phyloP scores from a whole-genome alignment of 2,888 invertebrate species.

The Andrena flavipes region DNA sequence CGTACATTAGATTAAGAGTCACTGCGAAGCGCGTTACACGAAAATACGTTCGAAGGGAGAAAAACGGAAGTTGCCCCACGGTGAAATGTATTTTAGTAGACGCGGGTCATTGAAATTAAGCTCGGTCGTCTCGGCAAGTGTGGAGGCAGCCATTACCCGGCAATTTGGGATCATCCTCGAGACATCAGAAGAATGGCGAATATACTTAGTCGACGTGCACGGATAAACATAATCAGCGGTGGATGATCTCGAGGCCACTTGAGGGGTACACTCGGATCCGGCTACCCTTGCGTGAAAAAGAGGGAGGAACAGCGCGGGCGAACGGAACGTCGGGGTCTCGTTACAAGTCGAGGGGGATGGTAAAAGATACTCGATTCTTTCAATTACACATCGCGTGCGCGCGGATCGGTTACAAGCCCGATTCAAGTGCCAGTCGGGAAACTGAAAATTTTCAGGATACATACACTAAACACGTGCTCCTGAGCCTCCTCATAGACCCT shows the following conservation, averaged over 20 bases:
- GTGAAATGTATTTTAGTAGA: conserved; percentile 56
- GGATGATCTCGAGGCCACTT: conserved; percentile 73
- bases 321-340: conserved; percentile 55
- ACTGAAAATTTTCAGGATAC: conserved; percentile 30
- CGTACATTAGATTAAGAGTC: too few relatives aligned
- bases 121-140: conserved; percentile 63
- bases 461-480: conserved; percentile 30
- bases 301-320: conserved; percentile 59
- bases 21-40: neutral
- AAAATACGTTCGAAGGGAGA: conserved; percentile 56
- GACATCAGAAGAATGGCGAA: conserved; percentile 79
- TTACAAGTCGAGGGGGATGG: conserved; percentile 54
- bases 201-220: conserved; percentile 73
- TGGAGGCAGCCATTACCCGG: conserved; percentile 75
- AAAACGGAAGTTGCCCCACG: conserved; percentile 71
- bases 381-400: conserved; percentile 58
- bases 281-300: conserved; percentile 71
- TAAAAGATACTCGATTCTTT: conserved; percentile 63
- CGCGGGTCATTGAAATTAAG: conserved; percentile 74
- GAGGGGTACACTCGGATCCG: conserved; percentile 64
- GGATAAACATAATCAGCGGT: conserved; percentile 78
- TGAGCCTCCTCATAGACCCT: conserved; percentile 4
- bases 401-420: conserved; percentile 53
- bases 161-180: conserved; percentile 78
- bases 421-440: conserved; percentile 49